These are phyloP conservation scores for Helostoma temminkii DNA, from an alignment of 2,797 vertebrate species.

Conservation along the genomic window DNA sequence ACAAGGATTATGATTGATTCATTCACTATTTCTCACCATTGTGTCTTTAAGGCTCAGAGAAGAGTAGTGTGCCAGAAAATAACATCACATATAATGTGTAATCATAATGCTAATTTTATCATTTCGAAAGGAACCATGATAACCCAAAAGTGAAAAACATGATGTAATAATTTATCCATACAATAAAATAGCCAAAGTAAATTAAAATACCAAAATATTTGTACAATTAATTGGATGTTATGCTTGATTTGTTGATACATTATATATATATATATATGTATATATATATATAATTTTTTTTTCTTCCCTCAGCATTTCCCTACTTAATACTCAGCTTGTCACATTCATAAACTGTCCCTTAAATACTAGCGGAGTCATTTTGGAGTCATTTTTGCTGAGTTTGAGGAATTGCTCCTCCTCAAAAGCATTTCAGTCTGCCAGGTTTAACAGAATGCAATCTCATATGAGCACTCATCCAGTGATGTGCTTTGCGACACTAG, in stretches of 20 bases:
- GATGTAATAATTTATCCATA: conserved; percentile 1
- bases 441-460: conserved; percentile 72
- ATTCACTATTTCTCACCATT: conserved; percentile 33
- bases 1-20: conserved; percentile 28
- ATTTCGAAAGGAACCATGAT: conserved; percentile 23
- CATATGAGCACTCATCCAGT: conserved; percentile 56
- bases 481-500: conserved; percentile 62
- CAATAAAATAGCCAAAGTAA: background rate
- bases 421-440: conserved; percentile 70
- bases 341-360: conserved; percentile 68
- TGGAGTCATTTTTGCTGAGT: conserved; percentile 78
- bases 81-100: background rate
- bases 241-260: conserved; percentile 16
- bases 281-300: too few species aligned
- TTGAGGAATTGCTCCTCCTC: conserved; percentile 64
- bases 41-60: background rate
- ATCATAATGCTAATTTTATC: conserved; percentile 17
- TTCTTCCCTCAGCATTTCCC: conserved; percentile 33
- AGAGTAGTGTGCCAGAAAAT: conserved; percentile 4
- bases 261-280: too few species aligned
- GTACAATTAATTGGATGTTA: conserved; percentile 19
- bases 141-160: background rate
- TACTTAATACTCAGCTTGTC: conserved; percentile 72
- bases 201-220: background rate
- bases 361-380: conserved; percentile 73